Conservation (phyloP, 1,140 invertebrate genomes). For the Agraylea sexmaculata region DNA sequence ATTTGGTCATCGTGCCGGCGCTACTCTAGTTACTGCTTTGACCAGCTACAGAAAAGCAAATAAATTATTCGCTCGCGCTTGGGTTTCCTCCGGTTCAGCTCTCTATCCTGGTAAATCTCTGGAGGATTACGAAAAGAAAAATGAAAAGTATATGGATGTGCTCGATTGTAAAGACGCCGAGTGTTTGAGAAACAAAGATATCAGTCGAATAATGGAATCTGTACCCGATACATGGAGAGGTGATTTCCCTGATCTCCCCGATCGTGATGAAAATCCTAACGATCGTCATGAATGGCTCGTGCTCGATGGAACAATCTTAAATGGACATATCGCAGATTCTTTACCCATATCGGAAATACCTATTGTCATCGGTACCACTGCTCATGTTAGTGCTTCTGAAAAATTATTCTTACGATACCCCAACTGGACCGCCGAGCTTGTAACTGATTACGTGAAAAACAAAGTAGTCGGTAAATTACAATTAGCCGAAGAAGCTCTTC, state of each 20-base stretch:
- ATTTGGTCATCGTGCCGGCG: conserved; percentile 69
- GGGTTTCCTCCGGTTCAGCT: conserved; percentile 61
- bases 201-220: conserved; percentile 49
- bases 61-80: conserved; percentile 53
- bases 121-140: conserved; percentile 46
- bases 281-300: conserved; percentile 63
- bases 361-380: conserved; percentile 60
- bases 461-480: conserved; percentile 50
- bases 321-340: conserved; percentile 47
- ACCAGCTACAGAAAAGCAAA: conserved; percentile 38
- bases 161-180: conserved; percentile 40
- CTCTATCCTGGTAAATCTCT: conserved; percentile 52
- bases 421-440: conserved; percentile 48
- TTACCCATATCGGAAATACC: conserved; percentile 37
- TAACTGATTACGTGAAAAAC: conserved; percentile 47
- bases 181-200: conserved; percentile 49
- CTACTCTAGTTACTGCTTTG: conserved; percentile 62
- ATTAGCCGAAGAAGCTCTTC: conserved; percentile 46
- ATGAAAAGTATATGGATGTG: conserved; percentile 44
- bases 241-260: conserved; percentile 46
- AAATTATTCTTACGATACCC: conserved; percentile 43
- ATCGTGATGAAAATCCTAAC: conserved; percentile 38
- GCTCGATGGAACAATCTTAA: conserved; percentile 54
- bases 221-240: conserved; percentile 58
- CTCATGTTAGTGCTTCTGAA: conserved; percentile 51